Evolutionary conservation across 2,797 vertebrate species (phyloP), one percentile per base, ranked within the genome.

Genomic region (Pelodytes ibericus): DNA sequence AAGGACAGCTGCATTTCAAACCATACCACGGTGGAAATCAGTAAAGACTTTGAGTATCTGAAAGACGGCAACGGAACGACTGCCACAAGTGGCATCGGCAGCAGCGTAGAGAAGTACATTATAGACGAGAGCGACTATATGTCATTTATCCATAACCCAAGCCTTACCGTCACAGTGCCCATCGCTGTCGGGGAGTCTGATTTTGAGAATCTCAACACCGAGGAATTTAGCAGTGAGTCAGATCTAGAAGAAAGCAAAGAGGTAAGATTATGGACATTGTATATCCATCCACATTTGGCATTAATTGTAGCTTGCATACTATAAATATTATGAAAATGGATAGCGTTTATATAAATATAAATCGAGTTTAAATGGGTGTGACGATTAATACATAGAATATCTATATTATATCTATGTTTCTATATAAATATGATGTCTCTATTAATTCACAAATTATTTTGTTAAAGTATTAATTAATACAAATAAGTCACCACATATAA

Each of bases 181-280:
- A 98, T 99, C 36, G 98, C 97, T 20, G 84, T 90, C 13, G 95
- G 93, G 67, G 98, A 99, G 84, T 99, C 98, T 5, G 98, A 99
- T 86, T 96, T 98, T 88, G 97, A 98, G 86, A 95, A 96, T 77
- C 85, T 95, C 80, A 97, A 99, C 80, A 97, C 95, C 0, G 98
- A 99, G 58, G 97, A 99, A 84, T 97, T 95, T 87, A 98, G 95
- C 90, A 99, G 97, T 0, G 89, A 90, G 75, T 96, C 95, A 10
- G 96, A 98, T 51, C 69, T 89, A 78, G 93, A 91, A 77, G 94
- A 88, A 82, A 94, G 93, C 86, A 93, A 92, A 86, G 90, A 94
- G 95, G 98, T 99, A 72, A 66, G 59, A 73, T 7, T 26, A 39
- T 39, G 1, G n/a, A n/a, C n/a, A n/a, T n/a, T n/a, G n/a, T n/a